Percentiles rank a stretch among this genome's conserved stretches.
Evolutionary conservation across 2,113 vertebrate genomes (phyloP).

Genomic region (Ammodytes marinus): DNA sequence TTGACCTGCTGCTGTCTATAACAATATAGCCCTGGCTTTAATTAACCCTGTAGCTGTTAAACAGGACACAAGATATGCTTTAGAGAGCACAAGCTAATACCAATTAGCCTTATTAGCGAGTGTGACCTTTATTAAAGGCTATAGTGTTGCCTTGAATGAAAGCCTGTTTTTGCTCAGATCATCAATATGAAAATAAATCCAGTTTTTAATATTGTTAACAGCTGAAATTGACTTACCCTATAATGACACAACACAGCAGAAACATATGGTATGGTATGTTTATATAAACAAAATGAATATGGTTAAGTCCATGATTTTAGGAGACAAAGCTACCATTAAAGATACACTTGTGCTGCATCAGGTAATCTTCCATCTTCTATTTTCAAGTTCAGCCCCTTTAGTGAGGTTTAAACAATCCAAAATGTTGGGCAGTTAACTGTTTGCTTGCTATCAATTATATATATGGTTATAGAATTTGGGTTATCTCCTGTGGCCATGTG

Average conservation of each 20-base stretch:
- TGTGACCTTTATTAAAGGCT: conserved; percentile 47
- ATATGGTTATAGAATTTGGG: background rate
- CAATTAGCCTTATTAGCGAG: conserved; percentile 51
- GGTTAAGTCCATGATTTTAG: background rate
- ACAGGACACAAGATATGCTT: conserved; percentile 1
- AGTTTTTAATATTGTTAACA: background rate
- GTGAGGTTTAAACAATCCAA: background rate
- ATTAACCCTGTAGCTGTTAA: conserved; percentile 34
- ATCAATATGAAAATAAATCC: background rate
- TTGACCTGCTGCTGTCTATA: conserved; percentile 3
- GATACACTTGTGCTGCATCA: background rate
- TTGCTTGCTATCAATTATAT: background rate
- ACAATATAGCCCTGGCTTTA: background rate
- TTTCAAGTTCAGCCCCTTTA: background rate
- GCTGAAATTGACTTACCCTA: no score
- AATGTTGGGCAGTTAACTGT: background rate
- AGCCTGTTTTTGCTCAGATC: background rate
- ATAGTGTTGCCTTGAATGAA: conserved; percentile 45
- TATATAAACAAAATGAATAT: conserved; percentile 19
- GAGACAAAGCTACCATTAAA: conserved; percentile 18
- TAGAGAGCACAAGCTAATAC: conserved; percentile 9
- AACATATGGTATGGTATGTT: background rate
- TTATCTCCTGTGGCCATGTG: background rate
- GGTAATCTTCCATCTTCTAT: conserved; percentile 8
- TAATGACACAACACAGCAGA: background rate